Base-by-base conservation (phyloP, 2,888 invertebrate genomes). In the Listrodromus nycthemerus region DNA sequence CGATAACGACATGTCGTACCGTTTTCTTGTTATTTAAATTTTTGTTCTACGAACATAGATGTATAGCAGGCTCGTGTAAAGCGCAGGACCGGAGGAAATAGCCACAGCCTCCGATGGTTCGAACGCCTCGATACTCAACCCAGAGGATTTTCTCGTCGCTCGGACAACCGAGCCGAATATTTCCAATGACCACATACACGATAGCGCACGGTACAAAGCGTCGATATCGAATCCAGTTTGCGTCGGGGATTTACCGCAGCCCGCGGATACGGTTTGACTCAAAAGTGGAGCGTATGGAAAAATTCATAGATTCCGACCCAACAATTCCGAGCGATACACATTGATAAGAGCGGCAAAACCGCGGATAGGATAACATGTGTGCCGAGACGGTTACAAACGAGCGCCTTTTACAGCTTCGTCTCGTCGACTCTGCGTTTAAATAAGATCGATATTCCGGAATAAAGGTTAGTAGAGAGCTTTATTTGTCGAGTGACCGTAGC, bases 171-270 rank as follows among this genome's bases (percentile, higher is more conserved):
- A 24, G 24, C 4, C 55, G 21, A 55, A 55, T 55, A 55, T 55
- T 55, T 24, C 21, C 55, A 16, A 21, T 24, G 21, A 21, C 55
- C 55, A 10, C 55, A 55, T 55, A 55, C 24, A 24, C 55, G 21
- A 24, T 55, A 24, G 13, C 41, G 41, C 16, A 41, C 55, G 19
- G 24, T 7, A 24, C 4, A 55, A 55, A 10, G 10, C 55, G 55
- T 55, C 55, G 55, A 55, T 55, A 55, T 55, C 55, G 55, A 55
- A 24, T 55, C 55, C 13, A 13, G 55, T 55, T 55, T 55, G 55
- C 13, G 55, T 55, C 55, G 4, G 24, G 55, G 24, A 55, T 55
- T 55, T 55, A 55, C 55, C 55, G 13, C 55, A 13, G 10, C 13
- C 3, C 24, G 55, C 55, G 24, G 55, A 55, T 55, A 55, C 24